These are phyloP conservation scores for Phoeniculus purpureus DNA, from an alignment of 2,797 vertebrate genomes.

Conservation along the genomic window DNA sequence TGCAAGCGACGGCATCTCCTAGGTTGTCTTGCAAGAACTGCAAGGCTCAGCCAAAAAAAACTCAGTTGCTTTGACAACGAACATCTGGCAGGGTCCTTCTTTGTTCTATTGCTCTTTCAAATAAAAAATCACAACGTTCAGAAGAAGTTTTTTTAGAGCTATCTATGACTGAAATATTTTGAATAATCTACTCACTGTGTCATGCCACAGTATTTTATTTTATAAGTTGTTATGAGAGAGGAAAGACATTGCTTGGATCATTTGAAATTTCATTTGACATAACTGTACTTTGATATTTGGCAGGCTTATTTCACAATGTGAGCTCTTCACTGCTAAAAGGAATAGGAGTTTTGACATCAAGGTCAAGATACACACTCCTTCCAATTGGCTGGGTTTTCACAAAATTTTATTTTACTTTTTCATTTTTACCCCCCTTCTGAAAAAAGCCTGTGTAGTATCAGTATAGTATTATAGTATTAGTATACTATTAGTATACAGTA, in stretches of 20 bases:
- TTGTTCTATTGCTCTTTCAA: constrained; percentile 70
- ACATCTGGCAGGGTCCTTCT: constrained; percentile 79
- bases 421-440: too few species aligned
- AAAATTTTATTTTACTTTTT: not conserved
- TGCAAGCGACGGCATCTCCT: constrained; percentile 76
- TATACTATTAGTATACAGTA: too few species aligned
- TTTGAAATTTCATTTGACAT: constrained; percentile 35
- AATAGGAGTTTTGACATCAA: not conserved
- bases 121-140: constrained; percentile 59
- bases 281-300: constrained; percentile 35
- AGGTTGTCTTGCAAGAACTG: constrained; percentile 78
- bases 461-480: too few species aligned
- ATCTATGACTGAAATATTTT: constrained; percentile 59
- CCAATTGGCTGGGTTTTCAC: not conserved
- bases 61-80: constrained; percentile 73
- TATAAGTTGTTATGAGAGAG: not conserved
- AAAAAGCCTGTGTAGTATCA: too few species aligned
- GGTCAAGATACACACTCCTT: not conserved
- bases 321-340: not conserved
- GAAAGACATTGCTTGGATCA: not conserved
- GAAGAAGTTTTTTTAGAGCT: constrained; percentile 67
- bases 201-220: constrained; percentile 48
- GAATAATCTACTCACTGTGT: constrained; percentile 70
- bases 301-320: not conserved
- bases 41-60: constrained; percentile 84